Evolutionary conservation across 2,797 vertebrate genomes (phyloP).

Genomic region (Tiaroga cobitis): DNA sequence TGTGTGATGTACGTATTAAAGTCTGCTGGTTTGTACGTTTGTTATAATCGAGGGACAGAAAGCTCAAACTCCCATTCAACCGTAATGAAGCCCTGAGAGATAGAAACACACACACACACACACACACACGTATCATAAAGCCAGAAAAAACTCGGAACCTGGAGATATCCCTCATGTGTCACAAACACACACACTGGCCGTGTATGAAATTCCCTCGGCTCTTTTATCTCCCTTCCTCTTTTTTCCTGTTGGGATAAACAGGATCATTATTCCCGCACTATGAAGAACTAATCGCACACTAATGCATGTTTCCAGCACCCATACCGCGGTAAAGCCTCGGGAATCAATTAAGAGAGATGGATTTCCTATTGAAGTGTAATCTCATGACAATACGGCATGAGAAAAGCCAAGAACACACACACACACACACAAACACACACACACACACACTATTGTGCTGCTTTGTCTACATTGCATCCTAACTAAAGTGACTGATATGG

Average conservation of each 20-base stretch:
- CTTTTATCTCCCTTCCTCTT: not conserved
- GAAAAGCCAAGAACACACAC: constrained; percentile 7
- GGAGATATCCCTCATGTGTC: not conserved
- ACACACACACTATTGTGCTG: not conserved
- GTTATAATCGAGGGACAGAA: constrained; percentile 36
- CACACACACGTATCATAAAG: not conserved
- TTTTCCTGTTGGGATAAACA: constrained; percentile 49
- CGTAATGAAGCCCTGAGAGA: constrained; percentile 55
- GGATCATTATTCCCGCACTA: constrained; percentile 48
- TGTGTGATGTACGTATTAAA: not conserved
- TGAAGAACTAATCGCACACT: constrained; percentile 34
- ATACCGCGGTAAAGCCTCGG: constrained; percentile 47
- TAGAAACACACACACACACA: constrained; percentile 50
- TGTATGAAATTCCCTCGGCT: not conserved
- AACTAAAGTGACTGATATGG: not conserved
- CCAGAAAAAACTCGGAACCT: not conserved
- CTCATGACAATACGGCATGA: constrained; percentile 56
- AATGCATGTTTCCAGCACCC: constrained; percentile 14
- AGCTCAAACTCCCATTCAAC: constrained; percentile 52
- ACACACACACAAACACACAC: constrained; percentile 15
- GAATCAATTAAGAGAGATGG: constrained; percentile 62
- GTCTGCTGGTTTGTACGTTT: constrained; percentile 18
- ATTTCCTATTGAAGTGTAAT: constrained; percentile 60
- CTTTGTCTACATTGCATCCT: not conserved
- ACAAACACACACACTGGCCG: not conserved